Evolutionary conservation across 2,113 vertebrate genomes (phyloP).

Genomic region (Amphilophus citrinellus): DNA sequence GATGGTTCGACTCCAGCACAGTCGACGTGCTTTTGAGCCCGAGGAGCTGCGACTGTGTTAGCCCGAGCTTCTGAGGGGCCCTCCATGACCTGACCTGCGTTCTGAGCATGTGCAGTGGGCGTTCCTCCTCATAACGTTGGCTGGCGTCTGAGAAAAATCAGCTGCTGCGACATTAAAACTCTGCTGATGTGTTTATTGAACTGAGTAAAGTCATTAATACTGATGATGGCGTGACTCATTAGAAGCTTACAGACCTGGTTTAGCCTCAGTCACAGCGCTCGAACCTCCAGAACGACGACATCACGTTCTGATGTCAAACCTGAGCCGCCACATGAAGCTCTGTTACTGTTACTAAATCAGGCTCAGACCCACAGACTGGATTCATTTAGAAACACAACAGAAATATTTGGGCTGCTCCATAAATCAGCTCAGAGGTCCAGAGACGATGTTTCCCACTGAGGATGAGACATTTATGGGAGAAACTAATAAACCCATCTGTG

Average conservation of each 20-base stretch:
- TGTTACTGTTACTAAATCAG: not conserved
- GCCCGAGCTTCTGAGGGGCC: no score
- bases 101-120: not conserved
- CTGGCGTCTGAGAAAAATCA: slow-evolving; percentile 50
- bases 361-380: not conserved
- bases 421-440: not conserved
- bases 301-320: accelerated
- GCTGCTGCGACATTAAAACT: not conserved
- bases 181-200: not conserved
- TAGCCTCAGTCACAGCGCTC: not conserved
- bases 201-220: slow-evolving; percentile 6
- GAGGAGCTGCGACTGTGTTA: not conserved
- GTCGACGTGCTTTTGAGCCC: not conserved
- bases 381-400: not conserved
- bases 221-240: slow-evolving; percentile 1
- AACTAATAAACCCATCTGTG: not conserved
- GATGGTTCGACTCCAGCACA: not conserved
- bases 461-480: not conserved
- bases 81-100: not conserved
- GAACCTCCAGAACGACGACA: not conserved
- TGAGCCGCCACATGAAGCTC: accelerated
- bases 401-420: not conserved
- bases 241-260: not conserved
- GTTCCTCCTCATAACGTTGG: slow-evolving; percentile 50
- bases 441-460: not conserved